These are phyloP conservation scores for Podabrus alpinus DNA, from an alignment of 2,888 invertebrate species.

Conservation along the genomic window DNA sequence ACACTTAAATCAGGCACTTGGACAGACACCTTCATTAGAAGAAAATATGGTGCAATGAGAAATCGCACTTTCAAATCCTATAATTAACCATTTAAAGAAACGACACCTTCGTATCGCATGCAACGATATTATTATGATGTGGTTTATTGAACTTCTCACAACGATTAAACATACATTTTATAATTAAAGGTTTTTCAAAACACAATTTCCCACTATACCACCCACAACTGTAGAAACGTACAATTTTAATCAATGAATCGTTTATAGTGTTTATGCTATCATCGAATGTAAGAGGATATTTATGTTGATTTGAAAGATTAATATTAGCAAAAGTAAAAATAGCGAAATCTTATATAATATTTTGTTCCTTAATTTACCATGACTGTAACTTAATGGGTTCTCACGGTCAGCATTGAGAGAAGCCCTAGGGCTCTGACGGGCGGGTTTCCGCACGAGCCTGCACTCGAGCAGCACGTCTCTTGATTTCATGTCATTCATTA, in stretches of 20 bases:
- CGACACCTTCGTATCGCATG: background rate
- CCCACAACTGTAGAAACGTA: background rate
- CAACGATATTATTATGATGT: background rate
- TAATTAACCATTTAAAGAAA: background rate
- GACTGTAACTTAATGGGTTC: constrained; percentile 37
- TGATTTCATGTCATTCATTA: constrained; percentile 34
- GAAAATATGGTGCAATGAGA: background rate
- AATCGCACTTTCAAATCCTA: background rate
- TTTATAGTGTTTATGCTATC: background rate
- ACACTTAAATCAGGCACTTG: background rate
- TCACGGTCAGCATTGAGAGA: constrained; percentile 48
- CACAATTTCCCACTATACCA: background rate
- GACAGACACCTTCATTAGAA: background rate
- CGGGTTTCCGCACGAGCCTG: constrained; percentile 40
- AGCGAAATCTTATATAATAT: constrained; percentile 4
- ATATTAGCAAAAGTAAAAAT: background rate
- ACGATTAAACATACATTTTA: background rate
- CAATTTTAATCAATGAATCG: background rate
- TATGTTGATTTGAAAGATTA: background rate
- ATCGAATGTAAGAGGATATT: background rate
- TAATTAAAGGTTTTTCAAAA: constrained; percentile 1
- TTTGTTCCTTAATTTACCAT: constrained; percentile 9
- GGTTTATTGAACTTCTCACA: background rate
- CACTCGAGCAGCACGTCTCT: constrained; percentile 30
- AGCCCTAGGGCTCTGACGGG: constrained; percentile 39